phyloP scores from a whole-genome alignment of 2,888 invertebrate species.

The Phyto melanocephala region DNA sequence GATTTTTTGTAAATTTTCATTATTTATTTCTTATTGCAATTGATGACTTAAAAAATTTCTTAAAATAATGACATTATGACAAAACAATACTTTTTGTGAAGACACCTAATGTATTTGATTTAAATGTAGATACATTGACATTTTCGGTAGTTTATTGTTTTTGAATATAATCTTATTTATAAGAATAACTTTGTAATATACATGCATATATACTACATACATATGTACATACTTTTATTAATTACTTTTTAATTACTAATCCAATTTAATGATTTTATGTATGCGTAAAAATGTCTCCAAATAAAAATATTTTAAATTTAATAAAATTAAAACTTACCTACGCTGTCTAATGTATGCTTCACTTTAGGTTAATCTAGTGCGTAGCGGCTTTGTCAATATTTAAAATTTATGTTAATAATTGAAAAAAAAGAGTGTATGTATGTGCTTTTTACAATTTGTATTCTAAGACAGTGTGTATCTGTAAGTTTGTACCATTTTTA shows the following conservation, averaged over 20 bases:
- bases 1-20: too few species aligned
- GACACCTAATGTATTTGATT: too few species aligned
- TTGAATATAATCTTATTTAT: too few species aligned
- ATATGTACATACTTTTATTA: neutral
- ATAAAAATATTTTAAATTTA: neutral
- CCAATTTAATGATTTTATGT: neutral
- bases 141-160: too few species aligned
- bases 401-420: neutral
- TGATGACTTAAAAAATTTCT: too few species aligned
- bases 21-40: too few species aligned
- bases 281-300: neutral
- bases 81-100: too few species aligned
- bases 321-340: neutral
- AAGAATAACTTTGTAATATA: too few species aligned
- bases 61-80: too few species aligned
- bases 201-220: too few species aligned
- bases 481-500: neutral
- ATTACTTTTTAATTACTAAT: conserved; percentile 14
- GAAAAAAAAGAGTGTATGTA: neutral
- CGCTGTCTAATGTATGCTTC: neutral
- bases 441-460: neutral
- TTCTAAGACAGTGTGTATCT: neutral
- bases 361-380: neutral
- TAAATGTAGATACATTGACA: too few species aligned
- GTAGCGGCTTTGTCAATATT: conserved; percentile 11